Evolutionary conservation across 1,140 invertebrate species (phyloP), one percentile per base, ranked within the genome.

Genomic region (Mya arenaria): DNA sequence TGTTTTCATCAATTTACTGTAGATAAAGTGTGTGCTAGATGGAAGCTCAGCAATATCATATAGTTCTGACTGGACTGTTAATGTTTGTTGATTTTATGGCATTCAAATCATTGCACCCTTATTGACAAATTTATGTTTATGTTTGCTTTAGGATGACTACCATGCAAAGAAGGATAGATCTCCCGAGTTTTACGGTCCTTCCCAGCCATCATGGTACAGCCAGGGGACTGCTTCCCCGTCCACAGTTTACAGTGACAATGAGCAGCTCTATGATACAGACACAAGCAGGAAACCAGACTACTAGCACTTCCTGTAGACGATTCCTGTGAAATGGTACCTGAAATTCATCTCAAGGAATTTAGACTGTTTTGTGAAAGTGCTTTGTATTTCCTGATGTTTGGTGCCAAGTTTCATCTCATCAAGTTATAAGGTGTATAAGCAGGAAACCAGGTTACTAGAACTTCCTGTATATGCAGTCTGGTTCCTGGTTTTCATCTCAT

Each of bases 261-360:
- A 74, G 4, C 72, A 60, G 30, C 1, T 74, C 1, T 74, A 62
- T 62, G 72, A 74, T 36, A 62, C 72, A 41, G 58, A 56, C 25
- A 41, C 41, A 23, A 55, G 68, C 36, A 34, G 72, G 56, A 62
- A 74, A 74, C 72, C 72, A 44, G 72, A 74, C 23, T 74, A 74
- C 37, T 74, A 34, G 62, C 1, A 30, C 37, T 36, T 36, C 0
- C 28, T 36, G 28, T 34, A n/a, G n/a, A n/a, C n/a, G n/a, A n/a
- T n/a, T n/a, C n/a, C n/a, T n/a, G n/a, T n/a, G n/a, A n/a, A n/a
- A n/a, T n/a, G n/a, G n/a, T n/a, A n/a, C n/a, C n/a, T n/a, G n/a
- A n/a, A n/a, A n/a, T n/a, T n/a, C n/a, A n/a, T n/a, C n/a, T n/a
- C n/a, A n/a, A n/a, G n/a, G n/a, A n/a, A n/a, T n/a, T n/a, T n/a